Base-by-base conservation (phyloP, 1,140 invertebrate genomes). In the Apis cerana region DNA sequence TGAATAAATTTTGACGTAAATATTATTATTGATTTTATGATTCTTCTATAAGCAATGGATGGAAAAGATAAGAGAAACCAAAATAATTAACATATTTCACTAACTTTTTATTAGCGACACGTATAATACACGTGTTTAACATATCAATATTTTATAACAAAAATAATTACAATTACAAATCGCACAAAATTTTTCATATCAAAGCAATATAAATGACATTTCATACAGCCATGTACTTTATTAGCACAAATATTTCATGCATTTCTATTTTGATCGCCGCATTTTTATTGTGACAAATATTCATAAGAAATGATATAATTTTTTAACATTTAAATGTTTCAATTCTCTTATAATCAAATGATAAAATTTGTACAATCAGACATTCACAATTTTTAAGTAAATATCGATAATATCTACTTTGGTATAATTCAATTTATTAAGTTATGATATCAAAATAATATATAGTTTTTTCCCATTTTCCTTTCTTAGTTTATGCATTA, bases 111-210 rank as follows among this genome's bases (percentile, higher is more conserved):
- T 87, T 86, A 21, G 61, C 33, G 76, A 87, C 76, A 83, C 82
- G 67, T 83, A 85, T 83, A 83, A 86, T 83, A 80, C 19, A 81
- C 84, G 75, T 58, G 77, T 56, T 83, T 61, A 56, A 65, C 80
- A 80, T 71, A 85, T 61, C 65, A 33, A 69, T 77, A 56, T 75
- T 19, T 27, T 52, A 76, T 76, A 86, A 80, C 68, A 83, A 83
- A 86, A 80, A 87, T 87, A 87, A 83, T 86, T 86, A 86, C n/a
- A 86, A 48, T 76, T 70, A 72, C 68, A 86, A 83, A 86, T 43
- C 69, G 59, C 75, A 64, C 11, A 75, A 43, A 82, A 82, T 74
- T 23, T 71, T 69, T 77, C 27, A 61, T 78, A 87, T 86, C 76
- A 76, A 87, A 86, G 62, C 43, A 67, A 52, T 62, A 74, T 61